Conservation (phyloP, 2,797 vertebrate genomes). For the Poecilia wingei region DNA sequence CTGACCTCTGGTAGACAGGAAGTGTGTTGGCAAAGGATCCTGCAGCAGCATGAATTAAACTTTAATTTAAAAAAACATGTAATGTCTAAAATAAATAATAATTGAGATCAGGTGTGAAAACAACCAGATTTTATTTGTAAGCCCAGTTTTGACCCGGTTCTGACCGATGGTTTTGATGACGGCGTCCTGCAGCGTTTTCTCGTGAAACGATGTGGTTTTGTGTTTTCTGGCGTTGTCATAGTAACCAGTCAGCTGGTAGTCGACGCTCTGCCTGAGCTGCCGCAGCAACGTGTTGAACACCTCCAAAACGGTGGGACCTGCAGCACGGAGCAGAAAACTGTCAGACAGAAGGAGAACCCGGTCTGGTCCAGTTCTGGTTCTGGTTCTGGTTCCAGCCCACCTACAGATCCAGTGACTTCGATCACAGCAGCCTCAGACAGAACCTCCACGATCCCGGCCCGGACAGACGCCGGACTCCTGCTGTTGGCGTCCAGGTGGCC, state of each 20-base stretch:
- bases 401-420: constrained; percentile 88
- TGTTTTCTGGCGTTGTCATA: constrained; percentile 74
- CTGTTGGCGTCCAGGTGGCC: constrained; percentile 90
- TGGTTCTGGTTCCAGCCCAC: constrained; percentile 65
- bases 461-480: constrained; percentile 83
- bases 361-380: too few species aligned
- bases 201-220: constrained; percentile 81
- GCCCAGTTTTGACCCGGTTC: constrained; percentile 55
- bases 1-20: constrained; percentile 91
- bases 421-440: constrained; percentile 89
- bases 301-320: constrained; percentile 90
- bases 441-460: constrained; percentile 90
- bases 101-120: too few species aligned
- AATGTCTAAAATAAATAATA: too few species aligned
- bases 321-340: neutral
- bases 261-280: constrained; percentile 90
- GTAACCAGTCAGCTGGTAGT: constrained; percentile 89
- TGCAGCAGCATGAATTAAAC: constrained; percentile 41
- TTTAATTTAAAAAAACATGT: too few species aligned
- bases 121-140: too few species aligned
- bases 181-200: constrained; percentile 88
- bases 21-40: constrained; percentile 91
- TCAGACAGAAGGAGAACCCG: too few species aligned
- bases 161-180: constrained; percentile 89
- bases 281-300: constrained; percentile 91